Conservation (phyloP, 92 coral and sea anemone species). For the Umimayanthus kanabou region DNA sequence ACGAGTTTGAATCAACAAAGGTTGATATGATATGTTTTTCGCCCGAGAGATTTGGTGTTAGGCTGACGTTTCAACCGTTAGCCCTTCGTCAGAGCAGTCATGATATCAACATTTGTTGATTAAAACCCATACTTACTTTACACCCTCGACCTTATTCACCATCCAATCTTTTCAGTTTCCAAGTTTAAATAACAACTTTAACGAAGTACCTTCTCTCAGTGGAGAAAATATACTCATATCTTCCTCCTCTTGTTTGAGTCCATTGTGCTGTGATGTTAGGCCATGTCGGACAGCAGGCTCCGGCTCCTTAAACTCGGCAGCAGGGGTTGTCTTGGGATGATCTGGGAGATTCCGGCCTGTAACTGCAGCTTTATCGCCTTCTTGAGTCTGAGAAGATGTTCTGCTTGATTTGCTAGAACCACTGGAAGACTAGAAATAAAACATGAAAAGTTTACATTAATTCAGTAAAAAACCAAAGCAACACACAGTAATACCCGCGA, state of each 20-base stretch:
- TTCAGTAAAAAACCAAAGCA: too few relatives aligned
- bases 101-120: too few relatives aligned
- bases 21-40: too few relatives aligned
- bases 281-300: constrained; percentile 30
- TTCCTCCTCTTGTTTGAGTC: constrained; percentile 64
- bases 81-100: too few relatives aligned
- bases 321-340: constrained; percentile 53
- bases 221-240: constrained; percentile 89
- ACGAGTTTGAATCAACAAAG: too few relatives aligned
- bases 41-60: too few relatives aligned
- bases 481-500: too few relatives aligned
- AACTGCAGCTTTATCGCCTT: constrained; percentile 47
- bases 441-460: background rate
- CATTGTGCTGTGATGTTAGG: constrained; percentile 68
- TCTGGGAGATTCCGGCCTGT: constrained; percentile 45
- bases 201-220: constrained; percentile 82
- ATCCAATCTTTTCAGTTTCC: background rate
- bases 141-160: too few relatives aligned
- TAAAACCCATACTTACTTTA: too few relatives aligned
- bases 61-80: too few relatives aligned
- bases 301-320: constrained; percentile 38
- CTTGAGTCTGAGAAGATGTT: constrained; percentile 9
- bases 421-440: constrained; percentile 44
- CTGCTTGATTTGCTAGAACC: constrained; percentile 21
- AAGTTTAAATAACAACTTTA: background rate